phyloP scores from a whole-genome alignment of 2,113 vertebrate species.

The Arenaria interpres region DNA sequence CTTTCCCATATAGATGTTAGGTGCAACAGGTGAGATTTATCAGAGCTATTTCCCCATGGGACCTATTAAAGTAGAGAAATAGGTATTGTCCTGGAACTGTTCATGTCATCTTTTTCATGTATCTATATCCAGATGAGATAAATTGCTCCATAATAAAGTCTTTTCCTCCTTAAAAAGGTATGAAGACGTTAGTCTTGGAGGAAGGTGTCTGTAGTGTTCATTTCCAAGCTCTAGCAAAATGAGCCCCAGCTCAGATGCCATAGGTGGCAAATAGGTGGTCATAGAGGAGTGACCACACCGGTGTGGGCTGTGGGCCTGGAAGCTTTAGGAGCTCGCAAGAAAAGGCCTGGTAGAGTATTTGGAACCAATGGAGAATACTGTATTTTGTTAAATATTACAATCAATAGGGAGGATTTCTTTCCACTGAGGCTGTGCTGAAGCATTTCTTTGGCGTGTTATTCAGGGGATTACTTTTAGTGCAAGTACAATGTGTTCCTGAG shows the following conservation, averaged over 20 bases:
- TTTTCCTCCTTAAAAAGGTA: background rate
- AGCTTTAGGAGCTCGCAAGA: background rate
- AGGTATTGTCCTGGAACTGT: background rate
- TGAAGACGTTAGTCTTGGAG: background rate
- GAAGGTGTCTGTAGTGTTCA: background rate
- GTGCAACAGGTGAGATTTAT: background rate
- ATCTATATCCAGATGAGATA: background rate
- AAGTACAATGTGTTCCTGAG: background rate
- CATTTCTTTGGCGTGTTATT: background rate
- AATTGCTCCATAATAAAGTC: background rate
- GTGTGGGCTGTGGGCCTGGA: background rate
- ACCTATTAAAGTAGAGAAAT: background rate
- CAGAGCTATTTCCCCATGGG: background rate
- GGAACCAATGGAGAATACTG: background rate
- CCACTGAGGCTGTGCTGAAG: background rate
- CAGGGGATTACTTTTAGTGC: background rate
- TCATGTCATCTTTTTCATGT: background rate
- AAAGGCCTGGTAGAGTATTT: background rate
- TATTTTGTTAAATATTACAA: background rate
- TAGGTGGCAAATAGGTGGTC: background rate
- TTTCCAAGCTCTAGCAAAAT: background rate
- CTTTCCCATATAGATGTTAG: background rate
- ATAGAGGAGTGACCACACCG: background rate
- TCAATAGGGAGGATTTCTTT: background rate
- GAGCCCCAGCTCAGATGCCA: background rate